Conservation (phyloP, 2,797 vertebrate genomes). For the Myotis pilosus region DNA sequence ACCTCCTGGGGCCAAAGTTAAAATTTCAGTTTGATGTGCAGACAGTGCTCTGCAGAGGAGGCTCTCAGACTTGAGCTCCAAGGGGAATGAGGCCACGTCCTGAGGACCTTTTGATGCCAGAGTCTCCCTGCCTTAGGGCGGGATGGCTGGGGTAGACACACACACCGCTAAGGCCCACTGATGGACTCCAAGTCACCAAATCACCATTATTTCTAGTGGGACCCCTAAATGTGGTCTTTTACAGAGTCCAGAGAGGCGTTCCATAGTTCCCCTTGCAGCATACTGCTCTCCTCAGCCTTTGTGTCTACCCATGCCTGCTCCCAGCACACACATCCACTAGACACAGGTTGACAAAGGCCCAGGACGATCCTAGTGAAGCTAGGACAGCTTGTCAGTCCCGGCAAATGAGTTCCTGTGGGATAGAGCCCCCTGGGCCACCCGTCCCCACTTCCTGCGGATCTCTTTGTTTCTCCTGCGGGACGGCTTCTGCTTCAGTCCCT, state of each 20-base stretch:
- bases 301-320: neutral
- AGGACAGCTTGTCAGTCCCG: neutral
- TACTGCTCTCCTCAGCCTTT: neutral
- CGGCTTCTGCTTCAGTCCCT: neutral
- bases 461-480: neutral
- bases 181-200: too few species aligned
- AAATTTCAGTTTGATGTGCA: neutral
- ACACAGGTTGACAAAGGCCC: neutral
- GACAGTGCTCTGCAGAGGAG: neutral
- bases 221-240: neutral
- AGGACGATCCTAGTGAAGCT: neutral
- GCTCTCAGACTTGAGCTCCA: neutral
- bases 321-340: neutral
- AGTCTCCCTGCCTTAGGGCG: neutral
- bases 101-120: neutral
- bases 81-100: neutral
- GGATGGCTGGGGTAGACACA: too few species aligned
- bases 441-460: neutral
- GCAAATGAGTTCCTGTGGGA: neutral
- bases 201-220: neutral
- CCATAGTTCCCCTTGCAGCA: neutral
- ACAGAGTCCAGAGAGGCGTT: neutral
- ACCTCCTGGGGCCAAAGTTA: neutral
- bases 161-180: too few species aligned
- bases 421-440: too few species aligned